Percentiles rank a stretch among this genome's conserved stretches.
Evolutionary conservation across 1,140 invertebrate genomes (phyloP).

Genomic region (Micrasema longulum): DNA sequence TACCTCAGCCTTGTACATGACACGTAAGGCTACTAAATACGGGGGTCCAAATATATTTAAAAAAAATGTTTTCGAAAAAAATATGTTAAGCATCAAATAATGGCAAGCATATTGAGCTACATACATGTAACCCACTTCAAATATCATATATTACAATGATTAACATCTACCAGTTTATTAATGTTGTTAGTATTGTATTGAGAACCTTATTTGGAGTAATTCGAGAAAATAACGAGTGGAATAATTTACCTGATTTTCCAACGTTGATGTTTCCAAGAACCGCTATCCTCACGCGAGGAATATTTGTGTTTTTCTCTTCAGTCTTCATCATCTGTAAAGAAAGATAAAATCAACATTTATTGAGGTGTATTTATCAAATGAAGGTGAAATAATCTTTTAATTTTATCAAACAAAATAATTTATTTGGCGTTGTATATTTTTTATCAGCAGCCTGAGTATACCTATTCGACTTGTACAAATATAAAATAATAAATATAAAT

Average conservation of each 20-base stretch:
- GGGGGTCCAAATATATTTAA: too few relatives aligned
- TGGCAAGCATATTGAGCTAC: too few relatives aligned
- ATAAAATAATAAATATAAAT: background rate
- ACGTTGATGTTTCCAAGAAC: conserved; percentile 79
- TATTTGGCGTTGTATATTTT: background rate
- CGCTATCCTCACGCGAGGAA: conserved; percentile 73
- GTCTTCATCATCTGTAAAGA: conserved; percentile 69
- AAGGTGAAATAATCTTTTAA: background rate
- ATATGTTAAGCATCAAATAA: too few relatives aligned
- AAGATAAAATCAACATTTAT: conserved; percentile 17
- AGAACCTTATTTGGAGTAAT: too few relatives aligned
- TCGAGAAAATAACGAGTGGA: background rate
- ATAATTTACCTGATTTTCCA: conserved; percentile 76
- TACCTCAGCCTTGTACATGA: too few relatives aligned
- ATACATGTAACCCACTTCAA: too few relatives aligned
- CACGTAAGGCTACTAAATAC: too few relatives aligned
- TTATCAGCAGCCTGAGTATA: background rate
- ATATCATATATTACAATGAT: too few relatives aligned
- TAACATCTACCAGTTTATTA: too few relatives aligned
- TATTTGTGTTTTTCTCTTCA: conserved; percentile 70
- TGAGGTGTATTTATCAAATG: background rate
- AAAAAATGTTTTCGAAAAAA: too few relatives aligned
- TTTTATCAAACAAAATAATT: background rate
- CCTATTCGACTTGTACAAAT: background rate
- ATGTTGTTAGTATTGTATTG: too few relatives aligned